phyloP scores from a whole-genome alignment of 2,113 vertebrate species.

The Vombatus ursinus region DNA sequence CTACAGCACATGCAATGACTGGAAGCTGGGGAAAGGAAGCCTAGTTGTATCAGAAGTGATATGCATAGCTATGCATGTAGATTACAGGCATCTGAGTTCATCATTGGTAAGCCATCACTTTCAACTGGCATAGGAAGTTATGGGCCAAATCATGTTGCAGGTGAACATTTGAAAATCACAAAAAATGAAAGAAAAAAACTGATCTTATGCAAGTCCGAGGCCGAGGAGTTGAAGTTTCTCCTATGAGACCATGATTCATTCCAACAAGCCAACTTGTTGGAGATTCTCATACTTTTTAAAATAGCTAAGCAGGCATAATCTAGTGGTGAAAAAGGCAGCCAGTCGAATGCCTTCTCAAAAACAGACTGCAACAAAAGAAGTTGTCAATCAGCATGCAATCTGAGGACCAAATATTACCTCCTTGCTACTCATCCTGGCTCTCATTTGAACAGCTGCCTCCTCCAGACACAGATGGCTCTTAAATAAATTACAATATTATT shows the following conservation, averaged over 20 bases:
- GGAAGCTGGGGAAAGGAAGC: neutral
- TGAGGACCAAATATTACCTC: neutral
- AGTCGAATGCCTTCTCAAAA: conserved; percentile 28
- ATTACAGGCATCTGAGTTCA: neutral
- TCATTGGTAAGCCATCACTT: neutral
- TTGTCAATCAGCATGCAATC: neutral
- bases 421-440: no score
- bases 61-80: neutral
- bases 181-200: neutral
- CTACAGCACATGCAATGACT: neutral
- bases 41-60: neutral
- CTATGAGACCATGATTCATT: conserved; percentile 1
- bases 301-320: neutral
- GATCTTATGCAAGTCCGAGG: neutral
- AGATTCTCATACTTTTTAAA: neutral
- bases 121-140: neutral
- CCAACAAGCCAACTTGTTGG: neutral
- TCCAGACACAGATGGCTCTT: neutral
- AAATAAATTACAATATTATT: conserved; percentile 13
- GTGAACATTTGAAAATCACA: neutral
- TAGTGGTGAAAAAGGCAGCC: neutral
- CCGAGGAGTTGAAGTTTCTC: conserved; percentile 27
- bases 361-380: conserved; percentile 32
- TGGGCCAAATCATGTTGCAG: neutral
- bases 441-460: conserved; percentile 34